Base-by-base conservation (phyloP, 2,797 vertebrate species). In the Enteromius paludinosus region DNA sequence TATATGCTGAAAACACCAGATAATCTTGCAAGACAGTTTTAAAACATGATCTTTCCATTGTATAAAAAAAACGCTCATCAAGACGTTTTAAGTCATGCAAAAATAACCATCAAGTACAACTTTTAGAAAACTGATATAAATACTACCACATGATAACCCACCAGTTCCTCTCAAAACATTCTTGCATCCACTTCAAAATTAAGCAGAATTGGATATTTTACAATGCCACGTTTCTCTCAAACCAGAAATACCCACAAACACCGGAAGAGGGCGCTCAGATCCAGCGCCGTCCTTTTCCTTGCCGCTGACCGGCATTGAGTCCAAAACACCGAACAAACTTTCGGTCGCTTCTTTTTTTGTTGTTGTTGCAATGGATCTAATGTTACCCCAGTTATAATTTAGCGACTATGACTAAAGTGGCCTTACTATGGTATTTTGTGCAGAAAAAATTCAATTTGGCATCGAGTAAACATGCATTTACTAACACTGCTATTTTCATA, bases 21-120 rank as follows among this genome's bases (percentile, higher is more conserved):
- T 88, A 90, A 91, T 90, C 88, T 90, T 88, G 87, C 89, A 93
- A 86, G 91, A 92, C 90, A 90, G 90, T 94, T 92, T 92, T 89
- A 90, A 79, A 83, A 79, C 73, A 83, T 85, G 59, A 79, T 76
- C 56, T 84, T 81, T 76, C 14, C 70, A 80, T 81, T 85, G 80
- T 86, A 79, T 74, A 69, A 43, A 49, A 54, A 72, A 59, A 23
- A 76, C 64, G 83, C 71, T 79, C 43, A 68, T 47, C 71, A 83
- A 79, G 73, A 87, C 65, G 73, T 84, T 82, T 80, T 59, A 80
- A 86, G 41, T 84, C 88, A 87, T 87, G 88, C 85, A 87, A 83
- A 87, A 69, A 85, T 49, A 77, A 74, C 72, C 17, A 30, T 73
- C 72, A 61, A 64, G 65, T 81, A 85, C 81, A 84, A 72, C 43